Evolutionary conservation across 2,113 vertebrate genomes (phyloP).

Genomic region (Platycercus adscitus): DNA sequence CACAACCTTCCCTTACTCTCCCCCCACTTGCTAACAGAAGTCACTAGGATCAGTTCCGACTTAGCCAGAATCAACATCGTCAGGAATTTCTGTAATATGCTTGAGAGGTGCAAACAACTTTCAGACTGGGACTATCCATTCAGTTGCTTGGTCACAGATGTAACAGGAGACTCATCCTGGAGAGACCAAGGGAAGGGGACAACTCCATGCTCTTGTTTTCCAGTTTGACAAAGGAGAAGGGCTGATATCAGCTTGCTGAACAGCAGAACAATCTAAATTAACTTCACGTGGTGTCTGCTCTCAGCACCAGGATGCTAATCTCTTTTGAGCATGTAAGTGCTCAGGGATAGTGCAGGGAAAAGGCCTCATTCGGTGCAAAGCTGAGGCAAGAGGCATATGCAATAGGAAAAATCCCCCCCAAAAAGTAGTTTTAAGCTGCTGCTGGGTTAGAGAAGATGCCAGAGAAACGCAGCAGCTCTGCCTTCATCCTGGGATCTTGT

Average conservation of each 20-base stretch:
- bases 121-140: not conserved
- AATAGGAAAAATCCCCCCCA: not conserved
- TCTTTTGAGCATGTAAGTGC: not conserved
- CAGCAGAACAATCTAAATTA: slow-evolving; percentile 44
- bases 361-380: not conserved
- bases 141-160: not conserved
- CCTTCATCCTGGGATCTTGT: not conserved
- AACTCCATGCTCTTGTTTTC: slow-evolving; percentile 30
- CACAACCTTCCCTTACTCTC: not conserved
- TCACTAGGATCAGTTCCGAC: not conserved
- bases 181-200: slow-evolving; percentile 32
- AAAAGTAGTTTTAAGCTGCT: not conserved
- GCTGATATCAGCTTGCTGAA: slow-evolving; percentile 8
- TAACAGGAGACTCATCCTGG: not conserved
- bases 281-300: slow-evolving; percentile 28
- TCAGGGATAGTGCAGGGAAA: not conserved
- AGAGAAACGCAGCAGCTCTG: not conserved
- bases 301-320: slow-evolving; percentile 27
- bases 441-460: not conserved
- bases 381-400: not conserved
- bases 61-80: slow-evolving; percentile 27
- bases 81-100: not conserved
- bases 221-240: not conserved
- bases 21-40: not conserved
- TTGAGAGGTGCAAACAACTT: slow-evolving; percentile 23